Evolutionary conservation across 2,888 invertebrate species (phyloP), one percentile per base, ranked within the genome.

Genomic region (Hylaea fasciaria): DNA sequence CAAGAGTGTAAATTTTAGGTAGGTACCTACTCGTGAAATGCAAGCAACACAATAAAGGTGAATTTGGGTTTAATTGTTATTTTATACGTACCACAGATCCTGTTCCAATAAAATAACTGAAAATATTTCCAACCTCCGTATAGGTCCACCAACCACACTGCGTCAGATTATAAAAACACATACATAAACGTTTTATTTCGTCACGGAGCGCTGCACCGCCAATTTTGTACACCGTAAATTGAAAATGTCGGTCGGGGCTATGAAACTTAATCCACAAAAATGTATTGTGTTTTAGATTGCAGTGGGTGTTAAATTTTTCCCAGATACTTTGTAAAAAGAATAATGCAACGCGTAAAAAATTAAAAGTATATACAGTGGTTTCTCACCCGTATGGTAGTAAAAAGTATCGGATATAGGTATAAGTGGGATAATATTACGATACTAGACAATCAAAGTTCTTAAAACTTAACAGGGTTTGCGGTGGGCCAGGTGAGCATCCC

Each of bases 401-500:
- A n/a, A n/a, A n/a, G n/a, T n/a, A n/a, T n/a, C n/a, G n/a, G n/a
- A n/a, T n/a, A n/a, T n/a, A n/a, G n/a, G n/a, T 7, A 28, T 28
- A 28, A 28, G 28, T 28, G 28, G n/a, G n/a, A n/a, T n/a, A n/a
- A n/a, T n/a, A n/a, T n/a, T n/a, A n/a, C n/a, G n/a, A n/a, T n/a
- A n/a, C n/a, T n/a, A n/a, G n/a, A 22, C 32, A 41, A 51, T 16
- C 7, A 7, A 32, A 44, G 35, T 17, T 14, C 37, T 59, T 43
- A 44, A 44, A 47, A 52, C 16, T 76, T 72, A 76, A 70, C 72
- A 76, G 71, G n/a, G 64, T 68, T 64, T 76, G 76, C 70, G 80
- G 77, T 76, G 69, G 73, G 77, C 82, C 32, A 86, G 85, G 85
- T 87, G 82, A 85, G 78, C 77, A 77, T 77, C 81, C 78, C 80